Conservation (phyloP, 1,140 invertebrate genomes). For the Oryzaephilus surinamensis region DNA sequence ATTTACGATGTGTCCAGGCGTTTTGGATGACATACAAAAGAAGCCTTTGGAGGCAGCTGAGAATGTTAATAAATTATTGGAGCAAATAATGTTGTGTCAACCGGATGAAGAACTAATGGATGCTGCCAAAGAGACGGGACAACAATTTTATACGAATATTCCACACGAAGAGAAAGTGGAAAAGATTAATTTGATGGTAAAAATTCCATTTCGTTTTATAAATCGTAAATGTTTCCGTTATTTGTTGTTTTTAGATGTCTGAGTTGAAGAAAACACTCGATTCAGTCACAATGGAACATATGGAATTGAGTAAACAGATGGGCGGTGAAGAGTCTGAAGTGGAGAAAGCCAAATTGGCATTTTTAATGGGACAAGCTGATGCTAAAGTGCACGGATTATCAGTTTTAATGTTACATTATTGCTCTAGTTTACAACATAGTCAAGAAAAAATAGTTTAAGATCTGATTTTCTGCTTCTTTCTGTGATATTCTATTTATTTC, state of each 20-base stretch:
- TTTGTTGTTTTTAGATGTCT: slow-evolving; percentile 46
- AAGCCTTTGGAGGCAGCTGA: slow-evolving; percentile 32
- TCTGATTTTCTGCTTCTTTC: slow-evolving; percentile 1
- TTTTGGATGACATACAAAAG: slow-evolving; percentile 32
- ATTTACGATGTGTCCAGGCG: slow-evolving; percentile 39
- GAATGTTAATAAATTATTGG: slow-evolving; percentile 29
- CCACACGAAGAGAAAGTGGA: slow-evolving; percentile 47
- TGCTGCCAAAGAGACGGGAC: slow-evolving; percentile 66
- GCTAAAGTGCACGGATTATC: slow-evolving; percentile 68
- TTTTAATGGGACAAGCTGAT: slow-evolving; percentile 52
- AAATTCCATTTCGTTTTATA: slow-evolving; percentile 13
- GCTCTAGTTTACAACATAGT: slow-evolving; percentile 58
- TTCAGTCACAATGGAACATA: slow-evolving; percentile 44
- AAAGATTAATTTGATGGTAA: slow-evolving; percentile 62
- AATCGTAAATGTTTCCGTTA: neutral
- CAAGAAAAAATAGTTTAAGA: slow-evolving; percentile 32
- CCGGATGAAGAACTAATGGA: slow-evolving; percentile 68
- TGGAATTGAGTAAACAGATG: slow-evolving; percentile 38
- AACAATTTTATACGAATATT: slow-evolving; percentile 56
- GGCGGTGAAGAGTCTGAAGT: slow-evolving; percentile 39
- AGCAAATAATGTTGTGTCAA: slow-evolving; percentile 43
- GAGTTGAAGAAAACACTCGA: slow-evolving; percentile 64
- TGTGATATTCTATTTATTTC: neutral
- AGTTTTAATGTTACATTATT: slow-evolving; percentile 76
- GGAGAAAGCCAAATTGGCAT: slow-evolving; percentile 44